Base-by-base conservation (phyloP, 2,888 invertebrate species). In the Cerastoderma edule region DNA sequence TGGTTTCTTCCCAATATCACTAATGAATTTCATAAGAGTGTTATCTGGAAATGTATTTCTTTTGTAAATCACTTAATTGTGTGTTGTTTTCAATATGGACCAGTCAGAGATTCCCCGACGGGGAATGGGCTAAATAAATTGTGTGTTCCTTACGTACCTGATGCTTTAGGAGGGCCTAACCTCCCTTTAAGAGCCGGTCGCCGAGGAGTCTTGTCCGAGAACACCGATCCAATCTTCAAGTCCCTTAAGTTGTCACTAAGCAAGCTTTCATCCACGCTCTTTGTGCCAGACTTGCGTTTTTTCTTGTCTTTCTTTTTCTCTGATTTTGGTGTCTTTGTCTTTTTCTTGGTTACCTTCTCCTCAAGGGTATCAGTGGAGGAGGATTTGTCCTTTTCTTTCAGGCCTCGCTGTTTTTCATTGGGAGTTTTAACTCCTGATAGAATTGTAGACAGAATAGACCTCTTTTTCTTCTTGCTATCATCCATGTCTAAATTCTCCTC, bases 91-190 rank as follows among this genome's bases (percentile, higher is more conserved):
- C n/a, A n/a, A n/a, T n/a, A n/a, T n/a, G n/a, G n/a, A n/a, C n/a
- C n/a, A n/a, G n/a, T n/a, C n/a, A n/a, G n/a, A n/a, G n/a, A n/a
- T n/a, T n/a, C 44, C 10, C 44, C 10, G 44, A 13, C 19, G 10
- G 13, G 13, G 19, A 19, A 44, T 44, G 44, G 44, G 44, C 10
- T 13, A 44, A 44, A 44, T 19, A 44, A 44, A n/a, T n/a, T n/a
- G n/a, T n/a, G n/a, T n/a, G n/a, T n/a, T n/a, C n/a, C n/a, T 46
- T 48, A 48, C 30, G 83, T 86, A 92, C 92, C 88, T 71, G 90
- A 89, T 65, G 92, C 92, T 83, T 89, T 91, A 13, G 92, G 91
- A 27, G 83, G 74, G 39, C 79, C 63, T 30, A 76, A 70, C 67
- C 68, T 64, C 30, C 56, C 48, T 48, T 73, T 53, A 8, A 81